Evolutionary conservation across 1,140 invertebrate genomes (phyloP), one percentile per base, ranked within the genome.

Genomic region (Hycleus phaleratus): DNA sequence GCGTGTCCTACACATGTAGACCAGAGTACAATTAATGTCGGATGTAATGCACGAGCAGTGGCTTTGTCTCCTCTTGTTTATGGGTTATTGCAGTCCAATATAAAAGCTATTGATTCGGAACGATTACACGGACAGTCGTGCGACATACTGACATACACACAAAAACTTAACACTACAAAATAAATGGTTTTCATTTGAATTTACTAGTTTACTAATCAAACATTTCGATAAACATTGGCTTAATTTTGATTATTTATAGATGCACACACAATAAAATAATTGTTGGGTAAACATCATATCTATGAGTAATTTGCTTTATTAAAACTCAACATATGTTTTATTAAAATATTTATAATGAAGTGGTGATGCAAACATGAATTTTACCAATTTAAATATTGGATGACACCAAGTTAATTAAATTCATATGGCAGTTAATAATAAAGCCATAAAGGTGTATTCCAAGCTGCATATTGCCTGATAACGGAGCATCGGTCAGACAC

Each of bases 1-100:
- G 68, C 68, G 53, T 70, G 68, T 70, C 63, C 63, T 68, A 70
- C 68, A 70, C 65, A 68, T 70, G 68, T 70, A 70, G 63, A 66
- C 58, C 64, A 62, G 61, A 63, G 58, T 59, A 66, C 68, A 68
- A 70, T 70, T 70, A 68, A 67, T 68, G 68, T 67, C 66, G 62
- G 61, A 68, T 62, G 66, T 68, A 68, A 68, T 69, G 65, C 62
- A 66, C 62, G 64, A 64, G 61, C 49, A 55, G 62, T 50, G 61
- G 62, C 66, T 65, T 64, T 64, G 65, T 62, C 60, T 63, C 64
- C 62, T 58, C 63, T 69, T 68, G 66, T 69, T 68, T 70, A 68
- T 69, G 66, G 66, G 58, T 68, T 69, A 69, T 68, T 69, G 66
- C 62, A 59, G 59, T 32, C 59, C 66, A 60, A 68, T 69, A 69